Base-by-base conservation (phyloP, 2,113 vertebrate species). In the Girardinichthys multiradiatus region DNA sequence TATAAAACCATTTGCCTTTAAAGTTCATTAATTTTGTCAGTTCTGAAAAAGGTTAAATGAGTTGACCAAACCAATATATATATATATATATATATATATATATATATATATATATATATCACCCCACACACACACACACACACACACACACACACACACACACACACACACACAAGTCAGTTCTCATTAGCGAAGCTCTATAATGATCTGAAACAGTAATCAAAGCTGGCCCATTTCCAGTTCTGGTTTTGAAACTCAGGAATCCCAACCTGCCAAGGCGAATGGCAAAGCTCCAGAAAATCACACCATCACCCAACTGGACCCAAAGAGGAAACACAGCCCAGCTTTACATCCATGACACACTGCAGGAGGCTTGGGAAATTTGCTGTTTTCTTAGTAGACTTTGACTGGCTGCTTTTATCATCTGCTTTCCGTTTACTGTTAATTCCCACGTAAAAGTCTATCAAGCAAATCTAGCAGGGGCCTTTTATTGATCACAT, bases 161-260 rank as follows among this genome's bases (percentile, higher is more conserved):
- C 64, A 74, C 63, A 86, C 21, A 80, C 69, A 84, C 80, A 82
- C 83, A 86, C 82, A 71, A 85, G 79, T 92, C 90, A 90, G 64
- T 85, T 90, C 69, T 90, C 87, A 89, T 92, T 92, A 90, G 48
- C 60, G 75, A 17, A 77, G 17, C 72, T 85, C 27, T 0, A 74
- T 83, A 86, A 83, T 91, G 90, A 91, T 91, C 85, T 89, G 87
- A 91, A 92, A 86, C 91, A 87, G 89, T 57, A 68, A 89, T 85
- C 79, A 37, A 75, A 70, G 75, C 68, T 0, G 73, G 51, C 64
- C 74, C 37, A 1, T 72, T 37, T 81, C 80, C 87, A 86, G 80
- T 86, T 91, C 89, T 91, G 87, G 70, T 87, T 91, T 91, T 86
- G 88, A 89, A 92, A 92, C 79, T 77, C 85, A 86, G 89, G 87